Evolutionary conservation across 37 sponge, comb jelly and placozoan species (phyloP), one percentile per base, ranked within the genome.

Genomic region (Spongilla lacustris): DNA sequence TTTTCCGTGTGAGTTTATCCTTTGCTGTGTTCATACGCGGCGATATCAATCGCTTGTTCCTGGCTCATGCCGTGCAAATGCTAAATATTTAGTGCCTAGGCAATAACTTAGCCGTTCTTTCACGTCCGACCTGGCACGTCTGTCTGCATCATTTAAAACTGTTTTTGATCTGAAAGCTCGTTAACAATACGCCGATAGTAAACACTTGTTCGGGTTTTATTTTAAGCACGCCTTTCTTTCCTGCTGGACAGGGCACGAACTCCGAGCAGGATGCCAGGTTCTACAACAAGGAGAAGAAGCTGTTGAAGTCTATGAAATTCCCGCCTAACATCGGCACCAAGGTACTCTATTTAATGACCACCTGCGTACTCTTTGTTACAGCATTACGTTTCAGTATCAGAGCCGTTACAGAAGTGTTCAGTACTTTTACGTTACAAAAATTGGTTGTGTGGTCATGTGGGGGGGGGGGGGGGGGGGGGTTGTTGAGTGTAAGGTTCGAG

Each of bases 241-340:
- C 23, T 30, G 34, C 0, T 37, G 9, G 50, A 21, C 83, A 94
- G 94, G 98, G 98, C 0, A 98, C 98, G 0, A 98, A 84, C 80
- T 50, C 93, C 0, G 96, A 98, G 68, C 98, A 98, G 78, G 98
- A 98, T 84, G 87, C 92, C 71, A 84, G 98, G 34, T 98, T 98
- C 75, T 89, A 79, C 67, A 94, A 98, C 80, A 98, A 98, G 79
- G 85, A 93, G 69, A 98, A 98, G 93, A 96, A 96, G 46, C 91
- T 98, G 22, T 49, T 89, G 68, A 94, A 96, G 72, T 71, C 86
- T 19, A 88, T 98, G 91, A 96, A 96, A 67, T 95, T 92, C 58
- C 93, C 92, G 19, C 86, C 91, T 4, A 91, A 87, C 77, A 91
- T 98, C 0, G 93, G 93, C 19, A 89, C 85, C 19, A 96, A 96